These are phyloP conservation scores for Globodera ellingtonae DNA, from an alignment of 1,140 invertebrate genomes.

Conservation along the genomic window DNA sequence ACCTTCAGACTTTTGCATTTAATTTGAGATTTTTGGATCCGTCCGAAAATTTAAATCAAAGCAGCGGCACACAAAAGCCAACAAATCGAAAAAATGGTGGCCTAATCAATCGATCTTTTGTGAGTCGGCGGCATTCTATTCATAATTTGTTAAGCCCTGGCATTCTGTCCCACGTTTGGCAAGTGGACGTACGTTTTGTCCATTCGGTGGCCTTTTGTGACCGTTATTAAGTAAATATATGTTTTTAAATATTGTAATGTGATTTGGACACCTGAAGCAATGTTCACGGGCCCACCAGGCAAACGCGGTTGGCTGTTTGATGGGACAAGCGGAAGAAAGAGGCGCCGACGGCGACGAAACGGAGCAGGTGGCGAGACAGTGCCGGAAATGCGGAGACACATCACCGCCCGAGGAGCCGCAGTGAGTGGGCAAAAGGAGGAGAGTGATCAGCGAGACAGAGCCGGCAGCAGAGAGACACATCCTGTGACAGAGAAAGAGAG, in stretches of 20 bases:
- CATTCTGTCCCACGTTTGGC: too few species aligned
- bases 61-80: too few species aligned
- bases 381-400: slow-evolving; percentile 28
- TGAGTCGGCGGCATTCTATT: too few species aligned
- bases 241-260: too few species aligned
- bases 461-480: neutral
- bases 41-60: too few species aligned
- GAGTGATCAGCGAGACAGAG: neutral
- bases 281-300: slow-evolving; percentile 37
- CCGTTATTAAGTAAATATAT: too few species aligned
- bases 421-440: neutral
- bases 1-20: slow-evolving; percentile 29
- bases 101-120: too few species aligned
- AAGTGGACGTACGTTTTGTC: too few species aligned
- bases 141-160: too few species aligned
- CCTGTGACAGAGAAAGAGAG: neutral
- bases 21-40: too few species aligned
- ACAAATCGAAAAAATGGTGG: too few species aligned
- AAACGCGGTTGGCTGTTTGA: slow-evolving; percentile 24
- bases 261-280: slow-evolving; percentile 36
- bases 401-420: slow-evolving; percentile 31
- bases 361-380: slow-evolving; percentile 26
- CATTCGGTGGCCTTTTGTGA: too few species aligned
- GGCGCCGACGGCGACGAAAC: neutral
- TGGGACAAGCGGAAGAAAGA: slow-evolving; percentile 22